These are phyloP conservation scores for Gila orcuttii DNA, from an alignment of 2,113 vertebrate genomes.

Conservation along the genomic window DNA sequence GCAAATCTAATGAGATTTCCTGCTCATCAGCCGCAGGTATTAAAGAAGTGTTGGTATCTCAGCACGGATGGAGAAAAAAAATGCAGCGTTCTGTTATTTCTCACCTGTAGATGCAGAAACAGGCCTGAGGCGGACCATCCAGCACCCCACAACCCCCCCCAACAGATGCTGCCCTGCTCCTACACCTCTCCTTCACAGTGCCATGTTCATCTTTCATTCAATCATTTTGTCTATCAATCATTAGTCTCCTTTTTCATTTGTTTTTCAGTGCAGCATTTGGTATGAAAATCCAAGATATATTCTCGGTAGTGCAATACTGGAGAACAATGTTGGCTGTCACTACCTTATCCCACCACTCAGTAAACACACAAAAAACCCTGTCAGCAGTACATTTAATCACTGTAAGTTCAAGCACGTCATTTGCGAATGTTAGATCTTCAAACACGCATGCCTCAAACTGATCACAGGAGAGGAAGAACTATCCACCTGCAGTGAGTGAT, in stretches of 20 bases:
- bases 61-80: conserved; percentile 6
- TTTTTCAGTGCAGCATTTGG: neutral
- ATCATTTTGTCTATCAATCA: neutral
- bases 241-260: neutral
- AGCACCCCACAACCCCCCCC: neutral
- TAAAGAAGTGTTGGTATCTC: neutral
- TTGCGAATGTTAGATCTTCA: conserved; percentile 10
- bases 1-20: neutral
- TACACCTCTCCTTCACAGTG: neutral
- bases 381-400: neutral
- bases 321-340: neutral
- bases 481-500: neutral
- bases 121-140: neutral
- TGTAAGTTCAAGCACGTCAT: neutral
- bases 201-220: neutral
- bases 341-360: neutral
- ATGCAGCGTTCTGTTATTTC: neutral
- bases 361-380: neutral
- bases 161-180: neutral
- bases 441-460: neutral
- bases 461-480: conserved; percentile 17
- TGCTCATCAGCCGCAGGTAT: neutral
- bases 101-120: conserved; percentile 3
- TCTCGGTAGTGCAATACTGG: neutral
- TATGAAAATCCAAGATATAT: neutral